These are phyloP conservation scores for Oxygymnocypris stewartii DNA, from an alignment of 2,113 vertebrate genomes.

Conservation along the genomic window DNA sequence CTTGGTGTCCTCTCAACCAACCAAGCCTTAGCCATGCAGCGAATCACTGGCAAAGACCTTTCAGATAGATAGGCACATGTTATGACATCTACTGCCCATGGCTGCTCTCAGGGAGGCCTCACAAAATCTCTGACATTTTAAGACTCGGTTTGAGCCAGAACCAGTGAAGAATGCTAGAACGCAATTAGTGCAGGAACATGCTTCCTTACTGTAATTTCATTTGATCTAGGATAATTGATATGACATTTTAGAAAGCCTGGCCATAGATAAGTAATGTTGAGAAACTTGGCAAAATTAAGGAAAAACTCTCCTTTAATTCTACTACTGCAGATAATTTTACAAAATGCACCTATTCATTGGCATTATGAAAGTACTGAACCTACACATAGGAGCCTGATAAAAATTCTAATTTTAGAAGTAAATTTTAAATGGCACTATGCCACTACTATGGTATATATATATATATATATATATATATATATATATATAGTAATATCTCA, in stretches of 20 bases:
- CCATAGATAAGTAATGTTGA: neutral
- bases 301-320: neutral
- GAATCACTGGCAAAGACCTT: conserved; percentile 3
- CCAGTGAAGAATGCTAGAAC: neutral
- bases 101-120: conserved; percentile 12
- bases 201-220: conserved; percentile 6
- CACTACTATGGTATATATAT: no score
- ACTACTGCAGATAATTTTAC: neutral
- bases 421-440: no score
- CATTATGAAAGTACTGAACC: no score
- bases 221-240: neutral
- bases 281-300: neutral
- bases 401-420: no score
- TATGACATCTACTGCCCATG: conserved; percentile 23
- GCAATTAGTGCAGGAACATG: conserved; percentile 4
- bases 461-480: no score
- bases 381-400: no score
- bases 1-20: conserved; percentile 17
- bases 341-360: no score
- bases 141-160: neutral
- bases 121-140: conserved; percentile 6
- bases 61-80: conserved; percentile 42
- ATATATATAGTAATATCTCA: no score
- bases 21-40: neutral
- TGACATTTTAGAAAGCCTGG: neutral